phyloP scores from a whole-genome alignment of 2,113 vertebrate species.

The Phrynosoma platyrhinos region DNA sequence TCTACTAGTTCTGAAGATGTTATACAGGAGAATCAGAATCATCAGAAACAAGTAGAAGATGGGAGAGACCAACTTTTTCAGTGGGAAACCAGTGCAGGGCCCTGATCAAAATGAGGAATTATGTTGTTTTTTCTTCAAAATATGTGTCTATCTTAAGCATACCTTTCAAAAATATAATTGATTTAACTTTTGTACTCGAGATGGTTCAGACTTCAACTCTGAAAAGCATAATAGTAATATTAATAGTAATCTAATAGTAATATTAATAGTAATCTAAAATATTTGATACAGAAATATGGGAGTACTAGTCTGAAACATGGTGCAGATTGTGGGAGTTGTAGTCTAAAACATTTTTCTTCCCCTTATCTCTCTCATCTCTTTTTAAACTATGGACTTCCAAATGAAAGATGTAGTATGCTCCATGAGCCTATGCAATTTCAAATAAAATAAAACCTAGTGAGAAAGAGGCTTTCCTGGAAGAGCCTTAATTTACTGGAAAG shows the following conservation, averaged over 20 bases:
- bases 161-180: no score
- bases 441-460: not conserved
- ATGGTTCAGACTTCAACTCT: no score
- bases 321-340: not conserved
- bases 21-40: not conserved
- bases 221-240: no score
- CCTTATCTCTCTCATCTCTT: no score
- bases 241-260: no score
- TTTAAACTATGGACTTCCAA: no score
- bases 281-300: no score
- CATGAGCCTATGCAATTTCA: not conserved
- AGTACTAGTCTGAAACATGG: not conserved
- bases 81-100: not conserved
- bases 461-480: not conserved
- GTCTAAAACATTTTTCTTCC: not conserved
- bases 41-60: not conserved
- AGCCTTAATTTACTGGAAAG: not conserved
- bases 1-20: not conserved
- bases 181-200: no score
- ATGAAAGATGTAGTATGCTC: no score
- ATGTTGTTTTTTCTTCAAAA: not conserved
- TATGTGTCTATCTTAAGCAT: not conserved
- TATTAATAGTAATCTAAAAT: no score
- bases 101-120: not conserved
- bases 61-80: not conserved